These are phyloP conservation scores for Araneus ventricosus DNA, from an alignment of 1,140 invertebrate species.

Conservation along the genomic window DNA sequence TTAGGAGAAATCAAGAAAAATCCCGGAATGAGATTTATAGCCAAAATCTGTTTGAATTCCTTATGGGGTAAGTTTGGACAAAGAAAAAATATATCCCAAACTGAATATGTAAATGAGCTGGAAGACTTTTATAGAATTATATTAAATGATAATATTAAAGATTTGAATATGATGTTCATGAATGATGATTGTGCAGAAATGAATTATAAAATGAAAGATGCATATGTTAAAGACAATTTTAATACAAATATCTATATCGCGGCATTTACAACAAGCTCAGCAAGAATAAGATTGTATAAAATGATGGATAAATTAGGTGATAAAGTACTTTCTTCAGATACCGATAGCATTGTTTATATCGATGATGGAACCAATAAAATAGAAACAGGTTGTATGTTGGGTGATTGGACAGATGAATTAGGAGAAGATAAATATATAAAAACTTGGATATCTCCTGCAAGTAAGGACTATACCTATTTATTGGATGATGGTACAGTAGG, in stretches of 20 bases:
- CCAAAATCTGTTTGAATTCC: slow-evolving; percentile 44
- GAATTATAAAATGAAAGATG: slow-evolving; percentile 54
- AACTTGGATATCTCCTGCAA: slow-evolving; percentile 4
- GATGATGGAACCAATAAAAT: slow-evolving; percentile 20
- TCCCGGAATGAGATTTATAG: slow-evolving; percentile 40
- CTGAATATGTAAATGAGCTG: slow-evolving; percentile 11
- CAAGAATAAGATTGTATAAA: slow-evolving; percentile 48
- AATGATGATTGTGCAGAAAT: slow-evolving; percentile 53
- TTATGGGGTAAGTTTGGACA: slow-evolving; percentile 55
- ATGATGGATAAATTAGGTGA: slow-evolving; percentile 42
- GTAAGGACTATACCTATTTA: slow-evolving; percentile 42
- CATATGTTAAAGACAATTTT: slow-evolving; percentile 41
- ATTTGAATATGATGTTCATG: slow-evolving; percentile 47
- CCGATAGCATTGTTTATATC: slow-evolving; percentile 43
- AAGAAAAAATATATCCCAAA: slow-evolving; percentile 52
- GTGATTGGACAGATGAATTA: slow-evolving; percentile 46
- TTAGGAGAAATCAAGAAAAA: slow-evolving; percentile 18
- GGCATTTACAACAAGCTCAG: slow-evolving; percentile 42
- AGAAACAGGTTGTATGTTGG: not conserved
- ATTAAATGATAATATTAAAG: slow-evolving; percentile 46
- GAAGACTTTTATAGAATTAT: slow-evolving; percentile 37
- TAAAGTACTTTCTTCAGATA: slow-evolving; percentile 54
- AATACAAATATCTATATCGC: slow-evolving; percentile 51
- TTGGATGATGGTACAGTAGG: not conserved
- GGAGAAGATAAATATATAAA: slow-evolving; percentile 11